Conservation (phyloP, 2,888 invertebrate species). For the Drosophila lutescens region DNA sequence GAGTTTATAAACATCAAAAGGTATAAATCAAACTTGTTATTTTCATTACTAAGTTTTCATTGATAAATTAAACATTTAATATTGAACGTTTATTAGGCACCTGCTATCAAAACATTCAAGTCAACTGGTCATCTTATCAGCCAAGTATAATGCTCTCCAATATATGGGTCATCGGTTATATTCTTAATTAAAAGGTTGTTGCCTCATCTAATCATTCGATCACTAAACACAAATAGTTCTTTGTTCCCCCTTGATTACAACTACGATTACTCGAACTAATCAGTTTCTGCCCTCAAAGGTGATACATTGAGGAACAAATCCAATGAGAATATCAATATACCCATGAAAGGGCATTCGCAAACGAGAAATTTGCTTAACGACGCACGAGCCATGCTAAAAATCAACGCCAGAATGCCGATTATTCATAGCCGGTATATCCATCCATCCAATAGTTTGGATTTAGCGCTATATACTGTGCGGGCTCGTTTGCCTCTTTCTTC, state of each 20-base stretch:
- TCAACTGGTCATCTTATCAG: slow-evolving; percentile 25
- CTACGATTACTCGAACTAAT: slow-evolving; percentile 1
- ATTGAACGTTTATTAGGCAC: background rate
- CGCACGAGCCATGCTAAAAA: slow-evolving; percentile 60
- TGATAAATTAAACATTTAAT: too few relatives aligned
- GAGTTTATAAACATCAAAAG: too few relatives aligned
- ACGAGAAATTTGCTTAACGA: slow-evolving; percentile 44
- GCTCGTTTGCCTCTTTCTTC: slow-evolving; percentile 9
- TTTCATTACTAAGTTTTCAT: too few relatives aligned
- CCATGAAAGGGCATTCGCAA: slow-evolving; percentile 31
- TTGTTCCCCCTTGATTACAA: slow-evolving; percentile 1
- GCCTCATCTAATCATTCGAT: slow-evolving; percentile 12
- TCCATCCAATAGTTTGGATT: slow-evolving; percentile 46
- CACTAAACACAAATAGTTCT: slow-evolving; percentile 11
- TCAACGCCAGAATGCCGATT: slow-evolving; percentile 67
- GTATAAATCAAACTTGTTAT: too few relatives aligned
- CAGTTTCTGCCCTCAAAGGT: background rate
- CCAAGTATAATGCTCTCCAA: slow-evolving; percentile 4
- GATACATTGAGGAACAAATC: background rate
- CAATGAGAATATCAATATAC: slow-evolving; percentile 1
- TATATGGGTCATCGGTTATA: slow-evolving; percentile 34
- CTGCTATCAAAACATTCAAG: slow-evolving; percentile 1
- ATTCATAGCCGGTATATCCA: slow-evolving; percentile 61
- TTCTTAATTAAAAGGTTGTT: slow-evolving; percentile 42
- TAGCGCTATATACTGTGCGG: slow-evolving; percentile 23